Evolutionary conservation across 2,797 vertebrate genomes (phyloP).

Genomic region (Premnoplex brunnescens): DNA sequence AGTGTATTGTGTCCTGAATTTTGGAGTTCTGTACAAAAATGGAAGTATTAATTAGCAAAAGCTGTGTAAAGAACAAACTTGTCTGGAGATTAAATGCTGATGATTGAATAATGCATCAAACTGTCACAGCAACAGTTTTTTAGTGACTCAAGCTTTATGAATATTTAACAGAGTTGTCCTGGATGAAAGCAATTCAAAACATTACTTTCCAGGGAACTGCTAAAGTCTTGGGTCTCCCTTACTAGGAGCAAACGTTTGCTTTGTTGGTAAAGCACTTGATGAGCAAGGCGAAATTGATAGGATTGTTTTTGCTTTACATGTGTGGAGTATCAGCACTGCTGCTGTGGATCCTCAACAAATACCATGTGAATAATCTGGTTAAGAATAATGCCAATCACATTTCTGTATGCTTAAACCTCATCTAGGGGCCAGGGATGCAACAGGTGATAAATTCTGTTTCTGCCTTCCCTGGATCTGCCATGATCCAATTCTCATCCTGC

Average conservation of each 20-base stretch:
- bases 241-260: background rate
- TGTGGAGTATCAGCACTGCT: background rate
- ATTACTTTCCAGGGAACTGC: background rate
- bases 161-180: background rate
- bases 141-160: constrained; percentile 3
- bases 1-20: background rate
- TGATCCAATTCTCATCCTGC: background rate
- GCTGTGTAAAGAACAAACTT: background rate
- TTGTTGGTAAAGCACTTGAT: background rate
- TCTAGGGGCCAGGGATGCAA: background rate
- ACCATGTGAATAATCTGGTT: rapidly evolving
- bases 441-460: background rate
- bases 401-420: background rate
- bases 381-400: background rate
- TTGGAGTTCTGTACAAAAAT: background rate
- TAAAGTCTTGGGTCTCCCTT: background rate
- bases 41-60: background rate
- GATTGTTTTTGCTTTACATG: background rate
- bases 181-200: background rate
- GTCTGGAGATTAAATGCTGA: background rate
- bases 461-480: background rate
- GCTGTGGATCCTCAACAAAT: background rate
- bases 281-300: background rate
- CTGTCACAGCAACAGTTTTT: background rate
- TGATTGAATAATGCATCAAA: background rate